These are phyloP conservation scores for Strigamia maritima DNA, from an alignment of 2,888 invertebrate genomes.

Conservation along the genomic window DNA sequence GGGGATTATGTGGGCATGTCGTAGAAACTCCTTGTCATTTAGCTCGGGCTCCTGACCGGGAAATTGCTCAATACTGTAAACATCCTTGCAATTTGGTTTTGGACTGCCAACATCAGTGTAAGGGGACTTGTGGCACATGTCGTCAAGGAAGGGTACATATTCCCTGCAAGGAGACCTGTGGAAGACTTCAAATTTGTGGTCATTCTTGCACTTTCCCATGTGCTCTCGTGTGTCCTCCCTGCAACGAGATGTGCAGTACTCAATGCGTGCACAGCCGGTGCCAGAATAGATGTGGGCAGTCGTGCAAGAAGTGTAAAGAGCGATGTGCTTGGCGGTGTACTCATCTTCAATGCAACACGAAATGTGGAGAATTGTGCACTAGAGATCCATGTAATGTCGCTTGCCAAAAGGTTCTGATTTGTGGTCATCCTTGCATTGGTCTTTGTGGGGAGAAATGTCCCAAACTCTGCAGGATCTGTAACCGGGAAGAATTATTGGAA, in stretches of 20 bases:
- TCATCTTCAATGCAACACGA: constrained; percentile 48
- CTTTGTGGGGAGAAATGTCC: constrained; percentile 54
- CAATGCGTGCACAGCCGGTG: constrained; percentile 49
- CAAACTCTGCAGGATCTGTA: constrained; percentile 42
- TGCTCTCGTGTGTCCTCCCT: constrained; percentile 51
- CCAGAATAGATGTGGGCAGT: constrained; percentile 47
- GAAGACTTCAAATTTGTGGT: constrained; percentile 50
- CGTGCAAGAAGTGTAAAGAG: constrained; percentile 50
- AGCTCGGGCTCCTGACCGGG: not conserved
- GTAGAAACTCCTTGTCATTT: not conserved
- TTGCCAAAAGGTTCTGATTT: constrained; percentile 48
- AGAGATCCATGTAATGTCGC: constrained; percentile 47
- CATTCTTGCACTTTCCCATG: constrained; percentile 51
- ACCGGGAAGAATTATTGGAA: constrained; percentile 24
- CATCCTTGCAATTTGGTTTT: constrained; percentile 45
- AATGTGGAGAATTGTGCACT: constrained; percentile 51
- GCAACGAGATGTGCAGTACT: constrained; percentile 49
- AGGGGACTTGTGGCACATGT: constrained; percentile 51
- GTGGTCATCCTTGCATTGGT: constrained; percentile 52
- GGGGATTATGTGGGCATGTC: constrained; percentile 43
- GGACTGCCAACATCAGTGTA: constrained; percentile 49
- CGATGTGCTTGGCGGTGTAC: constrained; percentile 50
- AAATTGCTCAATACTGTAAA: constrained; percentile 43
- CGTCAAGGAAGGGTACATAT: constrained; percentile 50
- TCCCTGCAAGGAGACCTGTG: constrained; percentile 49